A percentile compares a stretch with the other conserved stretches of the same genome.
Conservation (phyloP, 1,140 invertebrate genomes). For the Portunus trituberculatus region DNA sequence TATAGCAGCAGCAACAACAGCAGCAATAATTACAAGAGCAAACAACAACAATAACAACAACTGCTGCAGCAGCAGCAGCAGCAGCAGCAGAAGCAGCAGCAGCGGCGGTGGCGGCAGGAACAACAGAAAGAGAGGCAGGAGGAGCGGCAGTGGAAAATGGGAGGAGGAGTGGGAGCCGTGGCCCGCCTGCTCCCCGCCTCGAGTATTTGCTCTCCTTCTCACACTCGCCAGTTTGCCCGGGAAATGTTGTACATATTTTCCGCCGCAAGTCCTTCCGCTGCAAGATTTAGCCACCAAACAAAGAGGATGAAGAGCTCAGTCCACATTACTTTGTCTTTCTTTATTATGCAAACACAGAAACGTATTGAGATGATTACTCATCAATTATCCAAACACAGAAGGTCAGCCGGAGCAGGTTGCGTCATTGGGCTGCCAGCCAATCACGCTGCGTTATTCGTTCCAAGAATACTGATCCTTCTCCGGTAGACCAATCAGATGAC, state of each 20-base stretch:
- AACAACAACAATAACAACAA: neutral
- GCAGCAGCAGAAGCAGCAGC: neutral
- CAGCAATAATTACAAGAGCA: too few species aligned
- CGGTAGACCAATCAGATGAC: constrained; percentile 62
- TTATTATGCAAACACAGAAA: constrained; percentile 69
- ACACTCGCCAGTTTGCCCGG: constrained; percentile 40
- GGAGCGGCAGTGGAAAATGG: neutral
- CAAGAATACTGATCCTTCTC: constrained; percentile 65
- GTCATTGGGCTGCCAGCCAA: constrained; percentile 54
- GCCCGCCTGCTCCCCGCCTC: neutral
- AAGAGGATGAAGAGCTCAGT: constrained; percentile 66
- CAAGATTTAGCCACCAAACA: constrained; percentile 68
- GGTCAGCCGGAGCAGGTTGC: constrained; percentile 58
- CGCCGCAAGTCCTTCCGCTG: constrained; percentile 52
- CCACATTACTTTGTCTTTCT: constrained; percentile 70
- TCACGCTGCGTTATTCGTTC: constrained; percentile 61
- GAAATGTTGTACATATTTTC: constrained; percentile 65
- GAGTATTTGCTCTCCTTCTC: constrained; percentile 39
- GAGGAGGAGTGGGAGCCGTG: neutral
- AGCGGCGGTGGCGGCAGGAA: neutral
- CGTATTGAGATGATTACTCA: constrained; percentile 74
- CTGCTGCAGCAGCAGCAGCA: neutral
- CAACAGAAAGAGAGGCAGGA: neutral
- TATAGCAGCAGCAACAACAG: neutral
- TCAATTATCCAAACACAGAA: constrained; percentile 69